These are phyloP conservation scores for Lasioglossum albipes DNA, from an alignment of 1,140 invertebrate species.

Conservation along the genomic window DNA sequence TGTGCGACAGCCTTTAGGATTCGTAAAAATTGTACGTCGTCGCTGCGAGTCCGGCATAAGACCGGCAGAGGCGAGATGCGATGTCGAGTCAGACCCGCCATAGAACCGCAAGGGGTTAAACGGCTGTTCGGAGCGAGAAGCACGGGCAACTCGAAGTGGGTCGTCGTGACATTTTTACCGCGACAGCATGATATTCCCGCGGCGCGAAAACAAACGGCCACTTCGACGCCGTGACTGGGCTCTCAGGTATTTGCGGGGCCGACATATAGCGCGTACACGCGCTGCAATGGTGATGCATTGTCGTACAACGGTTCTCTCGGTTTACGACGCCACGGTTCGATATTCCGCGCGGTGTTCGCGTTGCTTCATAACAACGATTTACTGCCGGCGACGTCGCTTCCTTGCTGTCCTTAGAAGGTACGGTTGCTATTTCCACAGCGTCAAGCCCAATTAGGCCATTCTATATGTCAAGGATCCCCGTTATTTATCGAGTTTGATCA, in stretches of 20 bases:
- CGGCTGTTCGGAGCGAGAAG: neutral
- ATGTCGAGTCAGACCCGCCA: too few species aligned
- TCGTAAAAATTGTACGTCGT: too few species aligned
- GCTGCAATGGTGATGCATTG: slow-evolving; percentile 30
- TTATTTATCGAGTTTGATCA: neutral
- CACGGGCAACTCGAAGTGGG: neutral
- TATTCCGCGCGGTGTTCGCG: slow-evolving; percentile 9
- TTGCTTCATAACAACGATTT: slow-evolving; percentile 37
- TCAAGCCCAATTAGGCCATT: neutral
- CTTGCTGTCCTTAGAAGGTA: neutral
- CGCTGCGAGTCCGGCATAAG: too few species aligned
- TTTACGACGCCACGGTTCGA: neutral
- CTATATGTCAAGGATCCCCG: neutral
- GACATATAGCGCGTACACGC: slow-evolving; percentile 7
- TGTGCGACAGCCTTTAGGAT: too few species aligned
- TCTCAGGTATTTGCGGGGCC: slow-evolving; percentile 18
- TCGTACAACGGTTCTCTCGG: neutral
- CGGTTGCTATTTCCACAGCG: neutral
- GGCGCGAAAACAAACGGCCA: slow-evolving; percentile 15
- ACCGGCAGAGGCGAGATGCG: too few species aligned
- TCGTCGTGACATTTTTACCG: neutral
- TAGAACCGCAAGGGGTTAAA: neutral
- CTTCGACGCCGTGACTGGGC: neutral
- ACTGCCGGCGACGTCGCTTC: slow-evolving; percentile 17
- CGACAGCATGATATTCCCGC: neutral